Evolutionary conservation across 2,797 vertebrate species (phyloP), one percentile per base, ranked within the genome.

Genomic region (Sarcophilus harrisii): DNA sequence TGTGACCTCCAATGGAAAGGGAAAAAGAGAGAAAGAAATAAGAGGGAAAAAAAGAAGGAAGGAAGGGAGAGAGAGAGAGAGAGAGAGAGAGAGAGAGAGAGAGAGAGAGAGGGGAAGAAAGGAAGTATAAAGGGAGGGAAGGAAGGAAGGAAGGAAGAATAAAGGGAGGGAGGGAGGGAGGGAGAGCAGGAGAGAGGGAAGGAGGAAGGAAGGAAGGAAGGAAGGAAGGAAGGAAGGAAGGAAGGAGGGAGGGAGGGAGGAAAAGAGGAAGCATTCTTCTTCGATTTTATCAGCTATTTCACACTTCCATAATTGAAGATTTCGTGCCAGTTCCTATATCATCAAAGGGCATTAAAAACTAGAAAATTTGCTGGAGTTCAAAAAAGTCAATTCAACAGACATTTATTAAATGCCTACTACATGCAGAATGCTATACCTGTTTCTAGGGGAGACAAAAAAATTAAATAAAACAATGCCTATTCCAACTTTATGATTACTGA

Each of bases 181-280:
- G 52, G 9, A 54, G 52, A 52, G 52, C 24, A 66, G 32, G 32
- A n/a, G 49, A 49, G 49, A 49, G 49, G 4, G 49, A 49, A 4
- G 4, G 49, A 49, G 49, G 4, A 11, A 59, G 32, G 13, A 16
- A 66, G 18, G 21, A 0, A 24, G 4, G n/a, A 81, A n/a, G 45
- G 30, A 2, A 24, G 1, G n/a, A 18, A 0, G 2, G 4, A 45
- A 5, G 45, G 5, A 49, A 4, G 4, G 49, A 49, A 2, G 73
- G 11, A 81, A 24, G 24, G 24, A 45, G 24, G 45, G 18, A 45
- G 0, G 9, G 9, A 54, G 52, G 52, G 9, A 54, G 73, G 29
- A 81, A 45, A 45, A 24, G 24, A 45, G 45, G n/a, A 45, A 24
- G 73, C 58, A n/a, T 13, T 14, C 30, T 58, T 73, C 14, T 12